A percentile compares a stretch with the other conserved stretches of the same genome.
These are phyloP conservation scores for Xenops minutus DNA, from an alignment of 2,797 vertebrate species.

Conservation along the genomic window DNA sequence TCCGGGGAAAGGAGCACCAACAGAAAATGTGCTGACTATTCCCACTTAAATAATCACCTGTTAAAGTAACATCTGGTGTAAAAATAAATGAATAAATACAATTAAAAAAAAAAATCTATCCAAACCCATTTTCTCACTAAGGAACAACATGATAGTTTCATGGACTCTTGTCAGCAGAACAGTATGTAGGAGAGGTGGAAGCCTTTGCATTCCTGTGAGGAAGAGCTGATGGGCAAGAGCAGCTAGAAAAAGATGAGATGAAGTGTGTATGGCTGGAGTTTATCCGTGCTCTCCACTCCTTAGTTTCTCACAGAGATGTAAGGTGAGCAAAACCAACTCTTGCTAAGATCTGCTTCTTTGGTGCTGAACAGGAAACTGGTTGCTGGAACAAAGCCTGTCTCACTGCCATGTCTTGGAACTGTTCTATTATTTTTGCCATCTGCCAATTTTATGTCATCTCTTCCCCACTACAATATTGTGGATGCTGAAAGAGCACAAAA, in stretches of 20 bases:
- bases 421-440: background rate
- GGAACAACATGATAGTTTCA: accelerated
- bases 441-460: background rate
- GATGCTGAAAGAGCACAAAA: background rate
- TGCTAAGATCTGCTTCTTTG: background rate
- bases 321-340: background rate
- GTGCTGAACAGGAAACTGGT: background rate
- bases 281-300: background rate
- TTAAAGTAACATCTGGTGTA: background rate
- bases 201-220: background rate
- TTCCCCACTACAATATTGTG: background rate
- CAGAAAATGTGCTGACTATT: background rate
- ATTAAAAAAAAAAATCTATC: background rate
- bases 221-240: background rate
- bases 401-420: background rate
- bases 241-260: background rate
- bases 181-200: background rate
- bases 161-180: background rate
- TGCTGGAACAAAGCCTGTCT: background rate
- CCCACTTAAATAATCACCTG: background rate
- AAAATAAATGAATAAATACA: background rate
- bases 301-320: background rate
- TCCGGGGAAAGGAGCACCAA: background rate
- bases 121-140: background rate
- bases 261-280: background rate